Conservation (phyloP, 1,140 invertebrate species). For the Procambarus clarkii region DNA sequence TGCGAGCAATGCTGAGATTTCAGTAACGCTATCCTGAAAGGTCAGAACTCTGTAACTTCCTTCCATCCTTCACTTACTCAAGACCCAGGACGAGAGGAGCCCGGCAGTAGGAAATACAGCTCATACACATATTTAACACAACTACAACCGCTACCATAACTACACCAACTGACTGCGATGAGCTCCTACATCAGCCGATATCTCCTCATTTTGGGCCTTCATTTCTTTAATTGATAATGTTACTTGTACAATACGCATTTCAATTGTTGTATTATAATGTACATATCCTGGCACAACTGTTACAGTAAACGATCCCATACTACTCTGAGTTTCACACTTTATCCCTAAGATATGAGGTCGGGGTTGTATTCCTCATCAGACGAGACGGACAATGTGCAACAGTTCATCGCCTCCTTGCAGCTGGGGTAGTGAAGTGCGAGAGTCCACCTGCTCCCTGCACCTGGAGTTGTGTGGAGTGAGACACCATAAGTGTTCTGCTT, state of each 20-base stretch:
- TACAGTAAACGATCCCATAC: constrained; percentile 61
- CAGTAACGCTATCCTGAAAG: constrained; percentile 2
- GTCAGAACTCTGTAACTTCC: constrained; percentile 19
- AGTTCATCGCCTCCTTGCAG: too few relatives aligned
- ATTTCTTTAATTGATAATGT: constrained; percentile 50
- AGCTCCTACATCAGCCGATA: background rate
- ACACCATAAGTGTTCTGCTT: too few relatives aligned
- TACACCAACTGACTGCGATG: constrained; percentile 2
- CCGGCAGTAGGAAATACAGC: background rate
- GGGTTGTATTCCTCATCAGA: too few relatives aligned
- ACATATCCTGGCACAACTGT: constrained; percentile 67
- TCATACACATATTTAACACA: background rate
- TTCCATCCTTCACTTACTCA: constrained; percentile 26
- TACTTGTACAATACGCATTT: constrained; percentile 65
- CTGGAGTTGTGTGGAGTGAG: too few relatives aligned
- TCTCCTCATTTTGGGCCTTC: background rate
- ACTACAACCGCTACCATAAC: constrained; percentile 8
- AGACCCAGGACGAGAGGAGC: background rate
- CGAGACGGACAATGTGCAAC: too few relatives aligned
- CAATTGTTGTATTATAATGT: constrained; percentile 66
- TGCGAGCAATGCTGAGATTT: background rate
- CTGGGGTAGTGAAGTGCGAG: too few relatives aligned
- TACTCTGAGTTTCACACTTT: background rate
- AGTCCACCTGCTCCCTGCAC: too few relatives aligned
- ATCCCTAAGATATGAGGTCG: too few relatives aligned